phyloP scores from a whole-genome alignment of 2,888 invertebrate genomes.

The Polyommatus icarus region DNA sequence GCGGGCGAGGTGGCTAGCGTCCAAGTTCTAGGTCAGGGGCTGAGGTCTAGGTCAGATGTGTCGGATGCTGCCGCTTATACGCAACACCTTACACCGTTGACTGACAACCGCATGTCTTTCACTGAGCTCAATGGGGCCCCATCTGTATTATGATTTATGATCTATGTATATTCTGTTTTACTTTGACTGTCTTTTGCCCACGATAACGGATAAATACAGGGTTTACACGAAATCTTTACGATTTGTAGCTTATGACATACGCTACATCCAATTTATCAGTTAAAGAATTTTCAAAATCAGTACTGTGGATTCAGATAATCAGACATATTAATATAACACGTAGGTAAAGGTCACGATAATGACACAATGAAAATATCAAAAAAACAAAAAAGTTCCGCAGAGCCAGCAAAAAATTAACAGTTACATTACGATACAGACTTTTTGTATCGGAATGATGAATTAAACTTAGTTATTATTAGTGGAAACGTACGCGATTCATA shows the following conservation, averaged over 20 bases:
- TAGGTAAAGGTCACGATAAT: not conserved
- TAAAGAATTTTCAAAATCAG: too few relatives aligned
- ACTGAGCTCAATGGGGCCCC: not conserved
- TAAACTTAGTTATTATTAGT: not conserved
- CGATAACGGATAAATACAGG: too few relatives aligned
- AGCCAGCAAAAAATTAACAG: not conserved
- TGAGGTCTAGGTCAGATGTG: not conserved
- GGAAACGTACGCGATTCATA: conserved; percentile 20
- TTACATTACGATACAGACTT: not conserved
- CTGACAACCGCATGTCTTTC: not conserved
- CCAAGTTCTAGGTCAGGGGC: not conserved
- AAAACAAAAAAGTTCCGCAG: not conserved
- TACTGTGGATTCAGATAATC: not conserved
- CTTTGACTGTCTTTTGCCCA: too few relatives aligned
- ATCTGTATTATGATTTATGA: not conserved
- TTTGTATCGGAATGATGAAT: conserved; percentile 14
- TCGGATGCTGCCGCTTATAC: not conserved
- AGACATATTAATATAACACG: not conserved
- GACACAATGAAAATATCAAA: not conserved
- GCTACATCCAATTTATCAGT: not conserved
- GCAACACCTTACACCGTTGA: not conserved
- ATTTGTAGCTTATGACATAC: too few relatives aligned
- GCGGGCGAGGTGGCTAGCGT: not conserved
- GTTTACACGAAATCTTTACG: too few relatives aligned
- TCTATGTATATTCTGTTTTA: too few relatives aligned